A percentile compares a stretch with the other conserved stretches of the same genome.
phyloP scores from a whole-genome alignment of 2,797 vertebrate species.

The Sebastes cheni region DNA sequence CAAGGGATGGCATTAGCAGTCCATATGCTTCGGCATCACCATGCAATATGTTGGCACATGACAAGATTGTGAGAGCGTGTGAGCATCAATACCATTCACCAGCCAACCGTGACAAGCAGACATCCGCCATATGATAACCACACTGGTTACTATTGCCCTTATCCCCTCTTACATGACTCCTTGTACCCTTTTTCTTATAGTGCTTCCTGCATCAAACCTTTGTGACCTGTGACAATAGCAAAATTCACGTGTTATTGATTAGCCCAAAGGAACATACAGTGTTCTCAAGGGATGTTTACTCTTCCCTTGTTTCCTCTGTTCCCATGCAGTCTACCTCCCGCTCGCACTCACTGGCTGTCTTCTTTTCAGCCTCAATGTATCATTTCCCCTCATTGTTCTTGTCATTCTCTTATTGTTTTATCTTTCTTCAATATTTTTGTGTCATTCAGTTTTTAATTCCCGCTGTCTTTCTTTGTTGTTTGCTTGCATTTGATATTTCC shows the following conservation, averaged over 20 bases:
- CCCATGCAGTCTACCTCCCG: neutral
- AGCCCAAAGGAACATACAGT: neutral
- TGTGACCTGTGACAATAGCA: neutral
- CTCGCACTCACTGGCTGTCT: neutral
- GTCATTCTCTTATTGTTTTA: constrained; percentile 32
- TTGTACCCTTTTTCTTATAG: neutral
- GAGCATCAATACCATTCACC: constrained; percentile 42
- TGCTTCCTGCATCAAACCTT: neutral
- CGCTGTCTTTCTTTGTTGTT: constrained; percentile 16
- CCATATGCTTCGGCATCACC: constrained; percentile 54
- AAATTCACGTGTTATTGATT: constrained; percentile 9
- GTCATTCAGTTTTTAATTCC: constrained; percentile 41
- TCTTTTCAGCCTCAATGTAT: constrained; percentile 23
- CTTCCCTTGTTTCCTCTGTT: neutral
- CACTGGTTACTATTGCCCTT: neutral
- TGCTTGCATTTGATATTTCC: constrained; percentile 24
- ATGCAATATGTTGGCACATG: constrained; percentile 66
- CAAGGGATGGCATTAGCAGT: constrained; percentile 52
- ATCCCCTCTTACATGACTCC: neutral
- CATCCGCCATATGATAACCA: constrained; percentile 37
- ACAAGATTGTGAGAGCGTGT: constrained; percentile 54
- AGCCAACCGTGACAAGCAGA: constrained; percentile 53
- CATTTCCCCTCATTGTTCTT: constrained; percentile 29
- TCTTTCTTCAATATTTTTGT: constrained; percentile 29
- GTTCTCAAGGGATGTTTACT: constrained; percentile 14